phyloP scores from a whole-genome alignment of 2,888 invertebrate species.

The Tortricodes alternella region DNA sequence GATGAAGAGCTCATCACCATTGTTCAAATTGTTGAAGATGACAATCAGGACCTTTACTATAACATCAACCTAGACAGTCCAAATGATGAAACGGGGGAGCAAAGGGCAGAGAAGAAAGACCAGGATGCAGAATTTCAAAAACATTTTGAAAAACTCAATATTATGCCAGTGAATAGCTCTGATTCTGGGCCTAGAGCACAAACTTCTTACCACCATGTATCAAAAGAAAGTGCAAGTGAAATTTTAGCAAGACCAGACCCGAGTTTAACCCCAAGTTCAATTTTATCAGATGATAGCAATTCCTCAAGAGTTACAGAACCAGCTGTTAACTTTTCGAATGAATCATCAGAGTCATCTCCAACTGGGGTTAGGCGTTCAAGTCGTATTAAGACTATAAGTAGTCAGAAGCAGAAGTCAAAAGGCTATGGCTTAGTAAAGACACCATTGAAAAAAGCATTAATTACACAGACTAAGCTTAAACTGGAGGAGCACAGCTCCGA shows the following conservation, averaged over 20 bases:
- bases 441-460: constrained; percentile 73
- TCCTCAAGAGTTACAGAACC: constrained; percentile 68
- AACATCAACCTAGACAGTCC: constrained; percentile 68
- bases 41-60: constrained; percentile 68
- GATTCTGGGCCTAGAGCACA: constrained; percentile 51
- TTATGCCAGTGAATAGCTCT: constrained; percentile 57
- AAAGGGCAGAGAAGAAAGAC: constrained; percentile 36
- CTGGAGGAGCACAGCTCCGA: constrained; percentile 84
- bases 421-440: constrained; percentile 85
- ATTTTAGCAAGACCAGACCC: constrained; percentile 65
- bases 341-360: constrained; percentile 76
- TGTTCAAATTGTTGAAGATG: constrained; percentile 79
- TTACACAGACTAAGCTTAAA: constrained; percentile 78
- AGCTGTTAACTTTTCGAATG: constrained; percentile 64
- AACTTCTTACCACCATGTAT: constrained; percentile 55
- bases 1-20: constrained; percentile 79
- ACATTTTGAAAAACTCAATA: constrained; percentile 68
- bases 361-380: constrained; percentile 87
- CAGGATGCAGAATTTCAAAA: constrained; percentile 62
- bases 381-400: constrained; percentile 89
- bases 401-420: constrained; percentile 85
- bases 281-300: constrained; percentile 74
- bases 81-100: constrained; percentile 39
- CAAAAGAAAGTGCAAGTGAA: constrained; percentile 52
- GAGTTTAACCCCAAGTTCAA: constrained; percentile 72